Evolutionary conservation across 2,888 invertebrate genomes (phyloP).

Genomic region (Netelia melanura): DNA sequence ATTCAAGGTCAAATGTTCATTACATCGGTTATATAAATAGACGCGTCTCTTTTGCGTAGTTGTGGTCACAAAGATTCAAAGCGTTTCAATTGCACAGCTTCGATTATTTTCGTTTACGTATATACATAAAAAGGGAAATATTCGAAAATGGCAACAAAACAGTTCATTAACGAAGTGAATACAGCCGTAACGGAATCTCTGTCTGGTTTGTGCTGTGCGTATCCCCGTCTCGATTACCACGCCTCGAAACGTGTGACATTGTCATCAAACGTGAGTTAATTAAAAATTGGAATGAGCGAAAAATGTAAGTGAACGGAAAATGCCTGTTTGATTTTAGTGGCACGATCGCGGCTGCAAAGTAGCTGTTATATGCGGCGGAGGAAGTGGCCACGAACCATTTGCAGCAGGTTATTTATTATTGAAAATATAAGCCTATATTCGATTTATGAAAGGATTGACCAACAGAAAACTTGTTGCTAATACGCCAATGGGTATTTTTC

Average conservation of each 20-base stretch:
- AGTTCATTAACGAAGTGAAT: constrained; percentile 78
- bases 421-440: not conserved
- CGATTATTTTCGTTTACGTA: not conserved
- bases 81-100: constrained; percentile 10
- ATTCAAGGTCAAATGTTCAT: constrained; percentile 50
- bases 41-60: not conserved
- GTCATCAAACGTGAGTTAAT: constrained; percentile 76
- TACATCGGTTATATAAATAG: constrained; percentile 4
- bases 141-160: constrained; percentile 72
- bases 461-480: not conserved
- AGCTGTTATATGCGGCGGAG: constrained; percentile 91
- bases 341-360: constrained; percentile 81
- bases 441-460: not conserved
- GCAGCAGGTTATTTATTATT: constrained; percentile 75
- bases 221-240: constrained; percentile 80
- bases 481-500: not conserved
- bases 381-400: constrained; percentile 93
- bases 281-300: not conserved
- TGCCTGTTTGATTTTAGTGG: constrained; percentile 60
- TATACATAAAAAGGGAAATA: not conserved
- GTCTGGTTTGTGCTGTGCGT: constrained; percentile 76
- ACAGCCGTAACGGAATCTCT: constrained; percentile 79
- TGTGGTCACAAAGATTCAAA: not conserved
- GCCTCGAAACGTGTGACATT: constrained; percentile 78
- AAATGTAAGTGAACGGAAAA: not conserved